phyloP scores from a whole-genome alignment of 1,140 invertebrate species.

The Trialeurodes vaporariorum region DNA sequence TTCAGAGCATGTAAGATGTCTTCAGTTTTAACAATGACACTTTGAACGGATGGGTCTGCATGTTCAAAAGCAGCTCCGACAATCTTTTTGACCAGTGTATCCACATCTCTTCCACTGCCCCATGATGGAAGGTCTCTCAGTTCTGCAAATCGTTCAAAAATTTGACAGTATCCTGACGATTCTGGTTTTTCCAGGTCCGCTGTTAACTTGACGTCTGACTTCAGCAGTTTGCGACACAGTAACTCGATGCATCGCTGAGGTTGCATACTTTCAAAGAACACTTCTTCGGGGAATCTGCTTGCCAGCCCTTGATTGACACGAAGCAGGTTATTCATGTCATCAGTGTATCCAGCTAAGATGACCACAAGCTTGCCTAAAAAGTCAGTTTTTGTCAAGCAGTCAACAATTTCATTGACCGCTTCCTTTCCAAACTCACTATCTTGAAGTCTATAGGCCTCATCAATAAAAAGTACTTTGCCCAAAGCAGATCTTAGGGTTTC shows the following conservation, averaged over 20 bases:
- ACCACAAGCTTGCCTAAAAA: not conserved
- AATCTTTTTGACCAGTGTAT: not conserved
- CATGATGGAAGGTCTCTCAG: not conserved
- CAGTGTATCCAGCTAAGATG: not conserved
- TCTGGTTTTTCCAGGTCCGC: not conserved
- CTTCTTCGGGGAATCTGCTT: not conserved
- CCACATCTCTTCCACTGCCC: not conserved
- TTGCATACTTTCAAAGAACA: not conserved
- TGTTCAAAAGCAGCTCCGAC: not conserved
- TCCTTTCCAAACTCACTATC: not conserved
- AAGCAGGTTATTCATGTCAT: not conserved
- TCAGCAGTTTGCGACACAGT: not conserved
- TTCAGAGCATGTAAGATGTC: not conserved
- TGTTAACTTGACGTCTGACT: not conserved
- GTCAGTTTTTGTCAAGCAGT: not conserved
- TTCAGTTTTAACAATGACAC: not conserved
- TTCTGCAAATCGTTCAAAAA: not conserved
- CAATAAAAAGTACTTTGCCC: not conserved
- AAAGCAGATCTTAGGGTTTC: not conserved
- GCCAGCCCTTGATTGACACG: not conserved
- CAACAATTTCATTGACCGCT: not conserved
- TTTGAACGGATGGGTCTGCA: not conserved
- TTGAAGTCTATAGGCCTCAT: not conserved
- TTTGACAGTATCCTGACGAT: not conserved
- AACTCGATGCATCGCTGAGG: not conserved